Evolutionary conservation across 2,888 invertebrate genomes (phyloP).

Genomic region (Pelosia muscerda): DNA sequence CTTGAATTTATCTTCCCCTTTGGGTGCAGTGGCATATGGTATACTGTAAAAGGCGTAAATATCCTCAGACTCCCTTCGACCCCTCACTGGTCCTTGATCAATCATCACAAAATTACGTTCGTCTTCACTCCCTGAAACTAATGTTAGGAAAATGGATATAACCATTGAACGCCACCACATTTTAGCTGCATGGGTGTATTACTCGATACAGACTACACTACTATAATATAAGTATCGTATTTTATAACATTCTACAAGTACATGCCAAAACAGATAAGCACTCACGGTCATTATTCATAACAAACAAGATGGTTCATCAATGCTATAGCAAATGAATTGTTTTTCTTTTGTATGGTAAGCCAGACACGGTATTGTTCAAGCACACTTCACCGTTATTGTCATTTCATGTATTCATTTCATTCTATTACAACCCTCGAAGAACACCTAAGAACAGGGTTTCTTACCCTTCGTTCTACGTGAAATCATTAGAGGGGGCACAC

Average conservation of each 20-base stretch:
- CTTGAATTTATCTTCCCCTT: conserved; percentile 9
- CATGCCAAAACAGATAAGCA: not conserved
- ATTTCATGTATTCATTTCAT: no score
- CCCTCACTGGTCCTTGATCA: conserved; percentile 9
- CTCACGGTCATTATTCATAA: conserved; percentile 8
- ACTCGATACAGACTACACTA: not conserved
- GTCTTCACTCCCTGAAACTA: not conserved
- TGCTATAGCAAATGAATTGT: not conserved
- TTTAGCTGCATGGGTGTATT: not conserved
- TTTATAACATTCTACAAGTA: conserved; percentile 6
- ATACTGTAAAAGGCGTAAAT: conserved; percentile 13
- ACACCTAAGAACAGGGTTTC: no score
- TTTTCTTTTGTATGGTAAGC: not conserved
- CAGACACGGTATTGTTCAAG: no score
- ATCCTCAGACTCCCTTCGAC: not conserved
- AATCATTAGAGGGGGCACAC: no score
- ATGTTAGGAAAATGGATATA: not conserved
- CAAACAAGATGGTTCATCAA: not conserved
- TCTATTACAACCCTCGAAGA: no score
- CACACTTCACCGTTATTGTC: no score
- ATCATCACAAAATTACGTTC: conserved; percentile 10
- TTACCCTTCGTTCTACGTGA: no score
- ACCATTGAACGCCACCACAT: conserved; percentile 13
- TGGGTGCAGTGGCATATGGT: conserved; percentile 14
- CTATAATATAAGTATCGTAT: not conserved